Evolutionary conservation across 1,140 invertebrate species (phyloP).

Genomic region (Drosophila sp.): DNA sequence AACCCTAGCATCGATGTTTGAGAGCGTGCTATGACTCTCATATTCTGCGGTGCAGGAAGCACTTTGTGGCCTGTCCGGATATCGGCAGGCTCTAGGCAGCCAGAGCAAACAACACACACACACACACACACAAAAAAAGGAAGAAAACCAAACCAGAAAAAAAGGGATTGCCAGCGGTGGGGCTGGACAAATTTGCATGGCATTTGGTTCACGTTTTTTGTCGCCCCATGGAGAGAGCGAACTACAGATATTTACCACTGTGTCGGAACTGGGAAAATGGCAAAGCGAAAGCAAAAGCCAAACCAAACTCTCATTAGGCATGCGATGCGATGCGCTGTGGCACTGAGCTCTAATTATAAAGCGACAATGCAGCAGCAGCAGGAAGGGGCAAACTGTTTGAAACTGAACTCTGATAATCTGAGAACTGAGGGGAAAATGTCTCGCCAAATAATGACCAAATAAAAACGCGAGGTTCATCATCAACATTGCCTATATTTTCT

Average conservation of each 20-base stretch:
- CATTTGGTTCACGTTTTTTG: slow-evolving; percentile 32
- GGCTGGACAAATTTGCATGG: slow-evolving; percentile 27
- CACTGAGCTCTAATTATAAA: slow-evolving; percentile 62
- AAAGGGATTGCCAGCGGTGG: slow-evolving; percentile 7
- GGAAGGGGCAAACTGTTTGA: slow-evolving; percentile 34
- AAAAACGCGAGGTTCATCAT: slow-evolving; percentile 62
- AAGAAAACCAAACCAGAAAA: background rate
- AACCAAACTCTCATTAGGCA: slow-evolving; percentile 70
- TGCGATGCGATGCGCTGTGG: slow-evolving; percentile 46
- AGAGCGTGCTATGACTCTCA: slow-evolving; percentile 34
- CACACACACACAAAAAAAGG: slow-evolving; percentile 16
- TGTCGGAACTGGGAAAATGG: slow-evolving; percentile 53
- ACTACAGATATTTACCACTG: slow-evolving; percentile 39
- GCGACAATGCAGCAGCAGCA: slow-evolving; percentile 2
- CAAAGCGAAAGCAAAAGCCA: slow-evolving; percentile 48
- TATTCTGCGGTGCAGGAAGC: slow-evolving; percentile 56
- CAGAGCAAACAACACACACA: slow-evolving; percentile 26
- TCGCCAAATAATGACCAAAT: slow-evolving; percentile 38
- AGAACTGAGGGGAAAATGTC: slow-evolving; percentile 47
- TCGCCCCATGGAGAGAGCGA: background rate
- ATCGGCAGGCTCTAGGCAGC: slow-evolving; percentile 17
- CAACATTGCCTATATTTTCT: slow-evolving; percentile 53
- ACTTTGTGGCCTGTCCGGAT: slow-evolving; percentile 51
- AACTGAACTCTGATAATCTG: slow-evolving; percentile 51
- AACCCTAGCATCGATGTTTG: background rate